A percentile compares a stretch with the other conserved stretches of the same genome.
Evolutionary conservation across 2,888 invertebrate species (phyloP).

Genomic region (Zaprionus obscuricornis): DNA sequence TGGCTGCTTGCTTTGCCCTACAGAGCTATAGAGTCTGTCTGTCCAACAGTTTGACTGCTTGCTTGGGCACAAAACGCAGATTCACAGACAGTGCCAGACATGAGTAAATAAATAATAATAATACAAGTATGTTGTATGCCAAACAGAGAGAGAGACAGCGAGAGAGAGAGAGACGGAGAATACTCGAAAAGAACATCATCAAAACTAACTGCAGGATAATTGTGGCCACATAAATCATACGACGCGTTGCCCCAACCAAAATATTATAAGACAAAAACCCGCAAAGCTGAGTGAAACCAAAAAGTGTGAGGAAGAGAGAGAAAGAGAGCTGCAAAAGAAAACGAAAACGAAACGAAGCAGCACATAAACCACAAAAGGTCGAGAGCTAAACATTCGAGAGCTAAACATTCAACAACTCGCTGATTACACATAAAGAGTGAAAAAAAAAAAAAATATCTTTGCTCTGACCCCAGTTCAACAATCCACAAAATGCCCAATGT

Average conservation of each 20-base stretch:
- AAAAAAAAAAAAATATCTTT: constrained; percentile 47
- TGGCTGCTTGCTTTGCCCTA: neutral
- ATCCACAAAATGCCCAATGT: no score
- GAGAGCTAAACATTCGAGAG: constrained; percentile 28
- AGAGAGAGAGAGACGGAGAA: no score
- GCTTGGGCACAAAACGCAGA: constrained; percentile 35
- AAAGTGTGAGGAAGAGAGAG: neutral
- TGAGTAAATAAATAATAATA: constrained; percentile 60
- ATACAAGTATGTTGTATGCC: constrained; percentile 32
- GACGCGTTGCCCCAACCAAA: constrained; percentile 40
- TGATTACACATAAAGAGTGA: constrained; percentile 51
- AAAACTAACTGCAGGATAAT: constrained; percentile 63
- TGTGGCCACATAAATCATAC: constrained; percentile 64
- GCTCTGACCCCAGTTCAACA: constrained; percentile 17
- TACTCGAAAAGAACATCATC: constrained; percentile 34
- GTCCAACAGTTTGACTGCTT: no score
- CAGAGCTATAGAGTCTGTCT: no score
- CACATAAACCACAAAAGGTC: constrained; percentile 38
- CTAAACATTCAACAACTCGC: constrained; percentile 47
- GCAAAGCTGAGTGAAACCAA: constrained; percentile 11
- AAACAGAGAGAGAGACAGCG: no score
- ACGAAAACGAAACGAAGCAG: neutral
- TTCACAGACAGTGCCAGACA: constrained; percentile 27
- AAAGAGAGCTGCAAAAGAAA: no score
- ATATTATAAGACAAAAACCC: neutral